Conservation (phyloP, 2,113 vertebrate species). For the Himantopus leucocephalus region DNA sequence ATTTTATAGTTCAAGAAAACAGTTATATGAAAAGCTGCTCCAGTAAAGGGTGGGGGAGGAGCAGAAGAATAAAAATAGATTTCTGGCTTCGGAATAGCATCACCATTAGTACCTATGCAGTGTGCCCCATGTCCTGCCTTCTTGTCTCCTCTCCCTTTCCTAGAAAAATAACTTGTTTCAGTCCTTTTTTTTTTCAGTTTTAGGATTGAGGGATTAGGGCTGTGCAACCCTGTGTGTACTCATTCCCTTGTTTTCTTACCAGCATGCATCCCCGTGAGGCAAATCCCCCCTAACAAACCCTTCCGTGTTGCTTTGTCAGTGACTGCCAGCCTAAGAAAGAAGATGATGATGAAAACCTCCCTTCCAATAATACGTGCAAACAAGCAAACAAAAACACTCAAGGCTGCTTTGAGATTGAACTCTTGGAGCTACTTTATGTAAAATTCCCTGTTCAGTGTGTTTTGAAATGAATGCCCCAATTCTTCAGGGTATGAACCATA, state of each 20-base stretch:
- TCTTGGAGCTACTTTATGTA: neutral
- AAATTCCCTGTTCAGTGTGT: neutral
- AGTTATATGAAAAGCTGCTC: neutral
- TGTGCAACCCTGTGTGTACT: neutral
- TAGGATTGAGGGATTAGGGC: neutral
- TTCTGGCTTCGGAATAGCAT: neutral
- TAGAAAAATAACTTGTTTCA: neutral
- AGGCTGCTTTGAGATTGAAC: neutral
- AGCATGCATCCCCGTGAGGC: neutral
- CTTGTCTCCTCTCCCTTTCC: neutral
- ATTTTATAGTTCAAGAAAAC: constrained; percentile 38
- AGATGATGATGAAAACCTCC: neutral
- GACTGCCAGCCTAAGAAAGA: constrained; percentile 1
- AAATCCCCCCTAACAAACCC: constrained; percentile 13
- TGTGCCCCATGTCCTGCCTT: neutral
- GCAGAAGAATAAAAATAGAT: neutral
- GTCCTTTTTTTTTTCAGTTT: neutral
- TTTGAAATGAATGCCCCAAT: neutral
- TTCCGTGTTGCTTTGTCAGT: neutral
- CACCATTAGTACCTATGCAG: neutral
- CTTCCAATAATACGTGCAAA: neutral
- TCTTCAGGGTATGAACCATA: neutral
- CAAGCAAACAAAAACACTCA: constrained; percentile 10
- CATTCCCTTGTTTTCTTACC: neutral
- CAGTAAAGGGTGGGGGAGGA: neutral